Base-by-base conservation (phyloP, 2,888 invertebrate species). In the Sarcophaga rosellei region DNA sequence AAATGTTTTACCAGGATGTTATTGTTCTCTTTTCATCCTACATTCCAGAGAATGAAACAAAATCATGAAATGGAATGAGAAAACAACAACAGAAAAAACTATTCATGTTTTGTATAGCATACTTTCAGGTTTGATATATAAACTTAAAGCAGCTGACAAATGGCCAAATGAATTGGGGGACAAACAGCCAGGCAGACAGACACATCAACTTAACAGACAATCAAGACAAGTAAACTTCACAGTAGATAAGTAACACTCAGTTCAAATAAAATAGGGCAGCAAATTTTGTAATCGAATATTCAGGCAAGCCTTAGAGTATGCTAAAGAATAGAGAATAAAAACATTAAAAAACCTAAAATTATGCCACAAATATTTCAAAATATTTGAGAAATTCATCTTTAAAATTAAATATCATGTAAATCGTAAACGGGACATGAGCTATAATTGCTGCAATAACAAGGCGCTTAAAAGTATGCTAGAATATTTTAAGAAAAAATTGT, bases 71-170 rank as follows among this genome's bases (percentile, higher is more conserved):
- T 35, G 35, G 35, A 68, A 68, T 15, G 15, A 15, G 8, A 12
- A 20, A 62, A 17, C 45, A 45, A n/a, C 21, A 53, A 53, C 17
- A 65, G 3, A 23, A 76, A 4, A 35, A 65, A n/a, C 35, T 57
- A 66, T 45, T 76, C 63, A 63, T 75, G 75, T 75, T 76, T 76
- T 65, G 25, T 57, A 53, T 53, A 15, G 53, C 17, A 12, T 57
- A 65, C 21, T 66, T 66, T 76, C 66, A 44, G 57, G 35, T 47
- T 65, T 66, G 66, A 59, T 72, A 44, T 66, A 66, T 66, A 23
- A 23, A 53, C n/a, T 47, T 23, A 47, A 23, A 53, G 8, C 35
- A 35, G 35, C 17, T 53, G 17, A 53, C 17, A 53, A 53, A 53
- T 53, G 12, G 17, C 10, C 17, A 53, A 5, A 53, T 15, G 53